Evolutionary conservation across 2,113 vertebrate species (phyloP).

Genomic region (Pachyramphus minor): DNA sequence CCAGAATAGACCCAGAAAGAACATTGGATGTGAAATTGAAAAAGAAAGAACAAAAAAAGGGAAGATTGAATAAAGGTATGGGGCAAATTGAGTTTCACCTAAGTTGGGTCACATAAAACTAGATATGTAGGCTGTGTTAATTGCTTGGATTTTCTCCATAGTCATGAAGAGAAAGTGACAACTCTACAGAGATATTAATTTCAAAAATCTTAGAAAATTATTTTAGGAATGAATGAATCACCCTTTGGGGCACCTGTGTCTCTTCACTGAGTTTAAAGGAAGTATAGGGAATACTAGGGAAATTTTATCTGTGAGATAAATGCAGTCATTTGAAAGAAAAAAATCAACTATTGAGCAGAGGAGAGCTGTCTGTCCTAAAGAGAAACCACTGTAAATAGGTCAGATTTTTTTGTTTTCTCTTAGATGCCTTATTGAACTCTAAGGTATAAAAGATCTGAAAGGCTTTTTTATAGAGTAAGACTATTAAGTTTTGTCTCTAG

Average conservation of each 20-base stretch:
- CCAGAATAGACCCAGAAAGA: neutral
- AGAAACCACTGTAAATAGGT: neutral
- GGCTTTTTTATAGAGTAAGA: neutral
- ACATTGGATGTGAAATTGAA: neutral
- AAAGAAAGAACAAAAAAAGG: neutral
- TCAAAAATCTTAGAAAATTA: neutral
- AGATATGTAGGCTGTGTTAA: neutral
- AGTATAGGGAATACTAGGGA: neutral
- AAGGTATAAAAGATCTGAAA: neutral
- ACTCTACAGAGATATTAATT: neutral
- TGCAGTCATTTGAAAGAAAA: neutral
- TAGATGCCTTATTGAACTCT: constrained; percentile 26
- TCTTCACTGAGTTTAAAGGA: neutral
- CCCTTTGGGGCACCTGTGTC: neutral
- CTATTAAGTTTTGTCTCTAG: neutral
- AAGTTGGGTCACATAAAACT: neutral
- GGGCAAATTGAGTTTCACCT: neutral
- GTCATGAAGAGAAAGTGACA: neutral
- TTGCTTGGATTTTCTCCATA: neutral
- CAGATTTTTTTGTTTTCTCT: constrained; percentile 36
- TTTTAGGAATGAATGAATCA: neutral
- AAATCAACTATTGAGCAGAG: neutral
- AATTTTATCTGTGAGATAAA: neutral
- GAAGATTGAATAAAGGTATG: neutral
- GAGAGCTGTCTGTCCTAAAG: neutral